phyloP scores from a whole-genome alignment of 1,140 invertebrate species.

The Aphelinus certus region DNA sequence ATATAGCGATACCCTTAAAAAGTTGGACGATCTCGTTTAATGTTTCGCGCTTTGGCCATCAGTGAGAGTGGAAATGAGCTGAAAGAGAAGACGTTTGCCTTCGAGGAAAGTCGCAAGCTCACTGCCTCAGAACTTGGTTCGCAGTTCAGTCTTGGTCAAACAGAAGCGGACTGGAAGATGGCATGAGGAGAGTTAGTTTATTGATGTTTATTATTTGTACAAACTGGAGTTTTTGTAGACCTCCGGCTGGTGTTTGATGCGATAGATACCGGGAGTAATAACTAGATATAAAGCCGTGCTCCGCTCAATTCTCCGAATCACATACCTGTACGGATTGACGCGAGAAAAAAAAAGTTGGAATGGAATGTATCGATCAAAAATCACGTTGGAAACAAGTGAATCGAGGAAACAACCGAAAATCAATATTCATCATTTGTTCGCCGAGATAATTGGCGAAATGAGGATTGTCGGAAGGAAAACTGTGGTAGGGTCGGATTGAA shows the following conservation, averaged over 20 bases:
- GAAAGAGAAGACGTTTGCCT: neutral
- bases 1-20: no score
- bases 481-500: no score
- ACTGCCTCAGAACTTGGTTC: slow-evolving; percentile 7
- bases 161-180: neutral
- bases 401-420: no score
- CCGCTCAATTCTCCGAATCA: no score
- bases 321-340: no score
- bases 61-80: neutral
- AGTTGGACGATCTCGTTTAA: no score
- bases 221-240: neutral
- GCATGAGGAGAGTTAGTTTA: slow-evolving; percentile 10
- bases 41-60: neutral
- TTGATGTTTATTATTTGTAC: slow-evolving; percentile 30
- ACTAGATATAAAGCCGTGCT: neutral
- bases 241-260: neutral
- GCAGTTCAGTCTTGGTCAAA: slow-evolving; percentile 19
- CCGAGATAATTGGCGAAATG: no score
- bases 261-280: neutral
- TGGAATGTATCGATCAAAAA: no score
- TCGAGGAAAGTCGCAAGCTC: slow-evolving; percentile 7
- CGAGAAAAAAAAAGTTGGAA: no score
- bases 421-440: no score
- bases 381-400: no score
- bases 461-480: no score